phyloP scores from a whole-genome alignment of 2,797 vertebrate species.

The Peromyscus eremicus region DNA sequence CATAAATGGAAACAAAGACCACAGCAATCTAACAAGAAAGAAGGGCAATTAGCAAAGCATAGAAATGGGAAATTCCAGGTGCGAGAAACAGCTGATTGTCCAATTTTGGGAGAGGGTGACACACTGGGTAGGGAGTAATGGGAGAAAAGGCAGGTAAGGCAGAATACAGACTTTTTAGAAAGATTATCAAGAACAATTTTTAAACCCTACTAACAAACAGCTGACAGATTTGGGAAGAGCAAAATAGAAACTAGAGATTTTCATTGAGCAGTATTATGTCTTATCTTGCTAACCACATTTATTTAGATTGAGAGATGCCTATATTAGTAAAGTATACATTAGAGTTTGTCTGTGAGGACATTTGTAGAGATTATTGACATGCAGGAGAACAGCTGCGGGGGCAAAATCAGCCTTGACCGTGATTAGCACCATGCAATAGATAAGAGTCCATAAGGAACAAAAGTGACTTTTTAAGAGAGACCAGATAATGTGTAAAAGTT shows the following conservation, averaged over 20 bases:
- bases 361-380: neutral
- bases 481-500: neutral
- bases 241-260: neutral
- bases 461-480: neutral
- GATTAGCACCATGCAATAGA: neutral
- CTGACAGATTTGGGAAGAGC: neutral
- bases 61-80: neutral
- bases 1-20: neutral
- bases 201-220: neutral
- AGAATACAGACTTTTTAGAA: neutral
- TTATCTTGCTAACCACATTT: neutral
- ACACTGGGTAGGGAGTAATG: neutral
- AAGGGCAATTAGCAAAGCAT: neutral
- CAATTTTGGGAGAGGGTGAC: neutral
- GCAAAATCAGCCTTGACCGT: neutral
- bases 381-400: neutral
- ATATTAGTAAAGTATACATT: neutral
- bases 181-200: neutral
- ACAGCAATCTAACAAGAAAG: neutral
- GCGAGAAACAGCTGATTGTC: neutral
- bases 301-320: neutral
- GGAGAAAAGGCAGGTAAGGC: neutral
- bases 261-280: neutral
- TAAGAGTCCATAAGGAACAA: neutral
- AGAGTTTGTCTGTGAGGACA: neutral